Evolutionary conservation across 2,888 invertebrate genomes (phyloP).

Genomic region (Leucoma salicis): DNA sequence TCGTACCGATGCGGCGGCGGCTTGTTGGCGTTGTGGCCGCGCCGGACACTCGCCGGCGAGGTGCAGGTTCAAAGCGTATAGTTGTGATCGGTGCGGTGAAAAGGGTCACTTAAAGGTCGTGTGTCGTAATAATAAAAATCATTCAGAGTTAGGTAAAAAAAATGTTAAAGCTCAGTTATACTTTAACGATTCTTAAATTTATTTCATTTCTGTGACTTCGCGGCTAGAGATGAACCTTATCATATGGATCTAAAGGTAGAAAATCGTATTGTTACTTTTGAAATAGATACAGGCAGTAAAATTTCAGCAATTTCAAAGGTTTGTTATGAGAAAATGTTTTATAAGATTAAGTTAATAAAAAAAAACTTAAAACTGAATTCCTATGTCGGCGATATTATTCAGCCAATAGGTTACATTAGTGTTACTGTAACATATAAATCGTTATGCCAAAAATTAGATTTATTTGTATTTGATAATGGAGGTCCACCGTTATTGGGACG

Average conservation of each 20-base stretch:
- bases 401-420: not conserved
- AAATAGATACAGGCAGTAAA: slow-evolving; percentile 11
- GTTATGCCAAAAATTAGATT: not conserved
- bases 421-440: not conserved
- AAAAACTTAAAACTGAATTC: not conserved
- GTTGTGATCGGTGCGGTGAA: slow-evolving; percentile 6
- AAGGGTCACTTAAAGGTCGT: slow-evolving; percentile 10
- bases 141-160: no score
- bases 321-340: not conserved
- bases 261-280: slow-evolving; percentile 2
- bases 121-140: not conserved
- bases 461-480: slow-evolving; percentile 8
- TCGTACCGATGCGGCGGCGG: not conserved
- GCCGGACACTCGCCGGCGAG: slow-evolving; percentile 1
- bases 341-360: not conserved
- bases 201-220: not conserved
- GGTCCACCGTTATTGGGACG: slow-evolving; percentile 13
- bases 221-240: not conserved
- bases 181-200: not conserved
- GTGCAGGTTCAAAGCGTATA: slow-evolving; percentile 3
- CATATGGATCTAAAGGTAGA: not conserved
- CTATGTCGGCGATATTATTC: not conserved
- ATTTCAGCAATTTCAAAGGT: slow-evolving; percentile 2
- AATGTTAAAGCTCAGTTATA: not conserved
- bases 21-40: slow-evolving; percentile 12